These are phyloP conservation scores for Zygaena filipendulae DNA, from an alignment of 2,888 invertebrate species.

Conservation along the genomic window DNA sequence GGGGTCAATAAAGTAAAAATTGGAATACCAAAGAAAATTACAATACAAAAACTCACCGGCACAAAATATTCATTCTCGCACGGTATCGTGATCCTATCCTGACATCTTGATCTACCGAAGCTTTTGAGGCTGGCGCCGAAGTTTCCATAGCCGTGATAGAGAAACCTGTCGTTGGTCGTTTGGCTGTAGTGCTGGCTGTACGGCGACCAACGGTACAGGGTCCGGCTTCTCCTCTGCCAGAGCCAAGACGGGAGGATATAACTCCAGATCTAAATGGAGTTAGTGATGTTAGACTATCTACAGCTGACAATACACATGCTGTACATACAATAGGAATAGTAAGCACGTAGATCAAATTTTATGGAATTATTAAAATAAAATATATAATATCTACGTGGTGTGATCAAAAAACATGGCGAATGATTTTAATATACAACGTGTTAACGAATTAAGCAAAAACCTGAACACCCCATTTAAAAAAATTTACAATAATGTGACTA, in stretches of 20 bases:
- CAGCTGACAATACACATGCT: conserved; percentile 19
- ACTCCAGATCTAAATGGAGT: conserved; percentile 48
- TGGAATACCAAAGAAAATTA: too few species aligned
- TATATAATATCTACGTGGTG: too few species aligned
- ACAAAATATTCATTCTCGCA: conserved; percentile 88
- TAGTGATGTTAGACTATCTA: conserved; percentile 39
- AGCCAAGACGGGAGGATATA: conserved; percentile 53
- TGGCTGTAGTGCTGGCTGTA: conserved; percentile 44
- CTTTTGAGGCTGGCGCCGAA: conserved; percentile 36
- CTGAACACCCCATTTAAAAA: too few species aligned
- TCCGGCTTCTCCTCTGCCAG: conserved; percentile 32
- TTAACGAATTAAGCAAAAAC: too few species aligned
- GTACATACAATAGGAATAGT: neutral
- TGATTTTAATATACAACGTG: too few species aligned
- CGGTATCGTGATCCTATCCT: conserved; percentile 81
- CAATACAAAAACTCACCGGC: conserved; percentile 69
- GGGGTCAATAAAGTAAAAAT: too few species aligned
- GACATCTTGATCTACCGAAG: conserved; percentile 63
- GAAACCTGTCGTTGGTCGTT: conserved; percentile 27
- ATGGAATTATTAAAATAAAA: neutral
- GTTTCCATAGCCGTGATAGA: conserved; percentile 50
- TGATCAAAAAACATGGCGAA: too few species aligned
- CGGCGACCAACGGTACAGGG: conserved; percentile 44
- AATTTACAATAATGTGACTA: too few species aligned
- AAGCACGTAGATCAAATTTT: conserved; percentile 1